These are phyloP conservation scores for Heloderma charlesbogerti DNA, from an alignment of 2,113 vertebrate species.

Conservation along the genomic window DNA sequence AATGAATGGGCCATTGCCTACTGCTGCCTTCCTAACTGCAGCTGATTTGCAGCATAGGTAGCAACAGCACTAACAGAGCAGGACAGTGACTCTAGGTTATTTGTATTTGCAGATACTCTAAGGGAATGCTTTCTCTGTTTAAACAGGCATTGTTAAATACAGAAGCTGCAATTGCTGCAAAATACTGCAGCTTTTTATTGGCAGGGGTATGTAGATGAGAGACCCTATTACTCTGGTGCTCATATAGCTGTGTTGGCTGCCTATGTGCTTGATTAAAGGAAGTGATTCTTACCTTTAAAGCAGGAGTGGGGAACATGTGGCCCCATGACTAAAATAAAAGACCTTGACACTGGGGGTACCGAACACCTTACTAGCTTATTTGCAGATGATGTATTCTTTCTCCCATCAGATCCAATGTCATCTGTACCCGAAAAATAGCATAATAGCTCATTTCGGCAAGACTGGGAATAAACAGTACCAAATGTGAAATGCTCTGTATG, in stretches of 20 bases:
- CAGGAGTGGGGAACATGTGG: too few relatives aligned
- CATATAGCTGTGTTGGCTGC: background rate
- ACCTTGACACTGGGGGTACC: too few relatives aligned
- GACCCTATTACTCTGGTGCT: background rate
- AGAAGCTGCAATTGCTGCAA: background rate
- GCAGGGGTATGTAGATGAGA: background rate
- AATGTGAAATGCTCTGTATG: too few relatives aligned
- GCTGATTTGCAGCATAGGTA: background rate
- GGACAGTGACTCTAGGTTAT: background rate
- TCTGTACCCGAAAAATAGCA: too few relatives aligned
- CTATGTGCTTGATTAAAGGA: background rate
- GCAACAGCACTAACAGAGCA: background rate
- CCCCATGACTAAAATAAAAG: too few relatives aligned
- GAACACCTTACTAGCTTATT: too few relatives aligned
- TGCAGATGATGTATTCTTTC: too few relatives aligned
- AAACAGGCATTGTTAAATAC: background rate
- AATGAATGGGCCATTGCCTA: background rate
- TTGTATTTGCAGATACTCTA: background rate
- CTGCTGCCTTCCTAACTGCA: background rate
- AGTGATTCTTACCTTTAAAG: too few relatives aligned
- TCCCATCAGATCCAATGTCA: too few relatives aligned
- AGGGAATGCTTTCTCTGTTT: background rate
- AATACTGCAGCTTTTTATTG: background rate
- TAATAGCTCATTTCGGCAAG: too few relatives aligned
- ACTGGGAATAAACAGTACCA: too few relatives aligned